Conservation (phyloP, 2,888 invertebrate genomes). For the Dascillus cervinus region DNA sequence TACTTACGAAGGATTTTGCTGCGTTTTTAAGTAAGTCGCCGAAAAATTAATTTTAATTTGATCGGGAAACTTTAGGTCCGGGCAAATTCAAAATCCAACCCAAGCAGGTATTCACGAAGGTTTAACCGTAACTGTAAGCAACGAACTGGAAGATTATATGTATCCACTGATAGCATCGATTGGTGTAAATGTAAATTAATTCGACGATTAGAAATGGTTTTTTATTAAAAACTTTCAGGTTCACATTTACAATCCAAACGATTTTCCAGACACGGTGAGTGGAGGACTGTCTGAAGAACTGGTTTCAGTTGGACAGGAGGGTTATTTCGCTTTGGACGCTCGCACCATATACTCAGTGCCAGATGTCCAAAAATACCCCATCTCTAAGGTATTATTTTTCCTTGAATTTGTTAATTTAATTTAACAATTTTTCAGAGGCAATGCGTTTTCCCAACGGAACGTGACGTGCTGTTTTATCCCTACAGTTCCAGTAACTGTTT, state of each 20-base stretch:
- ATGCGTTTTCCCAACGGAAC: too few species aligned
- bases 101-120: constrained; percentile 1
- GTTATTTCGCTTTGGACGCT: constrained; percentile 4
- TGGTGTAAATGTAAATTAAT: constrained; percentile 11
- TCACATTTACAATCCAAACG: constrained; percentile 7
- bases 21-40: constrained; percentile 9
- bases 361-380: constrained; percentile 7
- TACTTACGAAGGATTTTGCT: constrained; percentile 11
- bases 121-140: constrained; percentile 1
- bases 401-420: too few species aligned
- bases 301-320: constrained; percentile 2
- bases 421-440: too few species aligned
- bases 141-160: constrained; percentile 9
- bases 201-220: too few species aligned
- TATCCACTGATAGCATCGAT: constrained; percentile 4
- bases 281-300: constrained; percentile 6
- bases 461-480: constrained; percentile 5
- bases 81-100: neutral
- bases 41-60: neutral
- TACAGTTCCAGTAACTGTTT: constrained; percentile 12
- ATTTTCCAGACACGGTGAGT: constrained; percentile 7
- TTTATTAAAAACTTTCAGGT: constrained; percentile 5
- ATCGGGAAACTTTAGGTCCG: too few species aligned
- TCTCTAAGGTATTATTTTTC: too few species aligned
- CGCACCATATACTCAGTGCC: constrained; percentile 3